Conservation (phyloP, 2,113 vertebrate species). For the Empidonax alnorum region DNA sequence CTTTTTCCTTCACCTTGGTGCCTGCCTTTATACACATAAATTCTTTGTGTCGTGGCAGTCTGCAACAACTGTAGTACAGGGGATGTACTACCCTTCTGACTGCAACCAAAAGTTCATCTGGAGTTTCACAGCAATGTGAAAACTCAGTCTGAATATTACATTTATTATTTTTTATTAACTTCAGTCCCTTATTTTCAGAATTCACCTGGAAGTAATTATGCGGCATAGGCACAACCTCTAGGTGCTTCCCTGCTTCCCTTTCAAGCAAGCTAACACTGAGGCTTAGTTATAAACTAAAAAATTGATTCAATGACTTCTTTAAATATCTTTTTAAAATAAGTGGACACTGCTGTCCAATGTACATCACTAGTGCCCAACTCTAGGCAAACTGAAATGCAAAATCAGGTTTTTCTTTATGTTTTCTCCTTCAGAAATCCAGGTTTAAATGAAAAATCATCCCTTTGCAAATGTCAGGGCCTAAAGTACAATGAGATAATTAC, state of each 20-base stretch:
- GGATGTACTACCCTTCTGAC: not conserved
- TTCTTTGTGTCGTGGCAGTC: not conserved
- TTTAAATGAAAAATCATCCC: not conserved
- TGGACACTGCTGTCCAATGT: not conserved
- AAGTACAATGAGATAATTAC: not conserved
- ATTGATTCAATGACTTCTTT: not conserved
- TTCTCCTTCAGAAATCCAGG: not conserved
- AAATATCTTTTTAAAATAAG: not conserved
- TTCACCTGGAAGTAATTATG: not conserved
- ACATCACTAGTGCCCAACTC: not conserved
- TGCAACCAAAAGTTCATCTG: not conserved
- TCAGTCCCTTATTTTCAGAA: not conserved
- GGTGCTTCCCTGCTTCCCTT: not conserved
- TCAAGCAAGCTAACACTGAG: not conserved
- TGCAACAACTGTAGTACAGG: not conserved
- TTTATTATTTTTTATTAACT: not conserved
- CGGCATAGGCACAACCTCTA: not conserved
- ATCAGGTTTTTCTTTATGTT: not conserved
- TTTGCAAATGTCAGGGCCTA: not conserved
- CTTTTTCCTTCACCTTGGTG: not conserved
- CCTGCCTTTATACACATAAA: not conserved
- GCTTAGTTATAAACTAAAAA: not conserved
- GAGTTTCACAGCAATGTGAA: not conserved
- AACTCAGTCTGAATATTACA: not conserved
- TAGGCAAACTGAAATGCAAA: not conserved